A percentile compares a stretch with the other conserved stretches of the same genome.
These are phyloP conservation scores for Petrocephalus zakoni DNA, from an alignment of 2,113 vertebrate genomes.

Conservation along the genomic window DNA sequence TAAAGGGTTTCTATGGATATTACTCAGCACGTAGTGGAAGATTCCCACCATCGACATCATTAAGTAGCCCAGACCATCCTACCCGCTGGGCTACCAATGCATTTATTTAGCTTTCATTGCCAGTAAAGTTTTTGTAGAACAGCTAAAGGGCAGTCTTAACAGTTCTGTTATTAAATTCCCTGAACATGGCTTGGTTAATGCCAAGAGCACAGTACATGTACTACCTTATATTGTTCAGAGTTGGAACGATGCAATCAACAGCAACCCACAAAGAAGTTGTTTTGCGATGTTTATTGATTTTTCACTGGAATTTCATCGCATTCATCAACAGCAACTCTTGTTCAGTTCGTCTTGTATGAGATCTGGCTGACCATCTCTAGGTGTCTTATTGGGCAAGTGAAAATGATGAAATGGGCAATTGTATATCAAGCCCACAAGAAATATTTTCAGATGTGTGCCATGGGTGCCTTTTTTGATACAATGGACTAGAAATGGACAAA, in stretches of 20 bases:
- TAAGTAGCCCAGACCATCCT: not conserved
- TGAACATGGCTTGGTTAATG: not conserved
- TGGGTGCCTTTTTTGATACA: not conserved
- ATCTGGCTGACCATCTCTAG: not conserved
- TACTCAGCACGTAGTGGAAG: not conserved
- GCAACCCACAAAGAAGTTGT: not conserved
- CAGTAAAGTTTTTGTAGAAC: not conserved
- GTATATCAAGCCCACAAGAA: not conserved
- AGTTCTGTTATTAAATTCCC: not conserved
- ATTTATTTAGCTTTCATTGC: not conserved
- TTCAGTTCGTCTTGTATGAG: not conserved
- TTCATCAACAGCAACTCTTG: not conserved
- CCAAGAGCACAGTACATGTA: not conserved
- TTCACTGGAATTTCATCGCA: not conserved
- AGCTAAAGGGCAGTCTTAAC: not conserved
- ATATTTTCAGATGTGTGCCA: not conserved
- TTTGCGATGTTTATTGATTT: not conserved
- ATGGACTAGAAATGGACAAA: not conserved
- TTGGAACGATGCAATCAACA: not conserved
- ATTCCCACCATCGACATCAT: not conserved
- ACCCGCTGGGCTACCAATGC: not conserved
- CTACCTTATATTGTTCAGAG: not conserved
- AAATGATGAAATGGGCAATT: not conserved
- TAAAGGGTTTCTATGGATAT: not conserved
- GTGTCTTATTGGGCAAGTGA: not conserved